Evolutionary conservation across 2,888 invertebrate species (phyloP), one percentile per base, ranked within the genome.

Genomic region (Tolmerus cingulatus): DNA sequence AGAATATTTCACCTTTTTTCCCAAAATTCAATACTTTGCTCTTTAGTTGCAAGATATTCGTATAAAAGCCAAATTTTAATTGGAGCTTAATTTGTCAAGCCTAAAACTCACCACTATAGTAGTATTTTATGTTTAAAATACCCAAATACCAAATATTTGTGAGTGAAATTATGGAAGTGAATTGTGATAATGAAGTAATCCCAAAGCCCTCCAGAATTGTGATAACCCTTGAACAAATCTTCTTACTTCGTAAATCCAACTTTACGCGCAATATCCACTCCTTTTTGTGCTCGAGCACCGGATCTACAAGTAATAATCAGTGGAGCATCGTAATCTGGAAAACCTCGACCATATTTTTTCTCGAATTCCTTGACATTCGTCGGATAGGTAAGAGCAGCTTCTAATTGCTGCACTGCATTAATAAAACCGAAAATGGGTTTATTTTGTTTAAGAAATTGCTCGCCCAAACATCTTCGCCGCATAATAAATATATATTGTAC

Each of bases 241-340:
- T 74, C 76, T 92, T 92, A 95, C 95, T 95, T 94, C 90, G 93
- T 93, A 91, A 93, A 96, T 90, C 95, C 95, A 87, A 94, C 90
- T 89, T 93, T 93, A 37, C 93, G 89, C 74, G 95, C 93, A 90
- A 93, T 93, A 89, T 93, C 93, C 90, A 95, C 93, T 14, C 95
- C 95, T 91, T 92, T 94, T 9, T 92, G 93, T 89, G 95, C 95
- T 90, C 95, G 93, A 89, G 93, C 94, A 23, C 95, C 95, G 88
- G 94, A 93, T 92, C 93, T 94, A 90, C 95, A 96, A 87, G 94
- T 94, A 89, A 95, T 93, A 89, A 95, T 94, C 1, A 95, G 93
- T 90, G 94, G 93, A 16, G 93, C 93, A 78, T 94, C 91, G 88
- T 93, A 91, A 4, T 90, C 88, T 9, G 96, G 96, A 90, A 95